Conservation (phyloP, 2,113 vertebrate genomes). For the Podilymbus podiceps region DNA sequence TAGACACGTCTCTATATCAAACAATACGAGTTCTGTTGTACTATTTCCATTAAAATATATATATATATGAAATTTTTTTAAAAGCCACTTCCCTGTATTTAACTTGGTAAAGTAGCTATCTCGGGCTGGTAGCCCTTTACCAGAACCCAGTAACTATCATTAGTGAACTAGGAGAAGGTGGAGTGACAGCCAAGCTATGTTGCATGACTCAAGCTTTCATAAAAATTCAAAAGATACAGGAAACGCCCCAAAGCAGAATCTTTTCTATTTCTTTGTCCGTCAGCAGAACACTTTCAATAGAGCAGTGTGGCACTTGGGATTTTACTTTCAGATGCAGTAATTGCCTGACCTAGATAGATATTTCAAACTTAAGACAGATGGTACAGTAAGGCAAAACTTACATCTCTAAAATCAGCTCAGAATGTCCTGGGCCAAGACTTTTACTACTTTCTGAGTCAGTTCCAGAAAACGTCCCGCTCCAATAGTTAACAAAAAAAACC, state of each 20-base stretch:
- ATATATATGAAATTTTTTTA: neutral
- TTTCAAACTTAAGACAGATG: neutral
- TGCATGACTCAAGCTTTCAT: neutral
- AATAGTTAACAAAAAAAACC: neutral
- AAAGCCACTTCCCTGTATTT: neutral
- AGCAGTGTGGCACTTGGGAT: neutral
- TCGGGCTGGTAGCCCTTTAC: neutral
- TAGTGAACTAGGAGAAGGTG: neutral
- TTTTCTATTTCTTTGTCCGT: neutral
- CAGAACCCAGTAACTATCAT: neutral
- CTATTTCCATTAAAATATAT: neutral
- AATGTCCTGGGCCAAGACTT: neutral
- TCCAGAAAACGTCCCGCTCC: neutral
- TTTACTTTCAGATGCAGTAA: conserved; percentile 16
- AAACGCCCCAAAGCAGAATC: conserved; percentile 40
- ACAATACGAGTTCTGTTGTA: neutral
- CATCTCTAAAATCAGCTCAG: neutral
- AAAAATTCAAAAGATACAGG: neutral
- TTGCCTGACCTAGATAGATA: conserved; percentile 25
- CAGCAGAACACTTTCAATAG: neutral
- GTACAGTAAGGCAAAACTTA: neutral
- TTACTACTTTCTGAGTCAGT: neutral
- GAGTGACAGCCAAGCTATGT: neutral
- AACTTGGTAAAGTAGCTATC: neutral
- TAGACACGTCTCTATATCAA: neutral